phyloP scores from a whole-genome alignment of 2,113 vertebrate genomes.

The Myotis lucifugus region DNA sequence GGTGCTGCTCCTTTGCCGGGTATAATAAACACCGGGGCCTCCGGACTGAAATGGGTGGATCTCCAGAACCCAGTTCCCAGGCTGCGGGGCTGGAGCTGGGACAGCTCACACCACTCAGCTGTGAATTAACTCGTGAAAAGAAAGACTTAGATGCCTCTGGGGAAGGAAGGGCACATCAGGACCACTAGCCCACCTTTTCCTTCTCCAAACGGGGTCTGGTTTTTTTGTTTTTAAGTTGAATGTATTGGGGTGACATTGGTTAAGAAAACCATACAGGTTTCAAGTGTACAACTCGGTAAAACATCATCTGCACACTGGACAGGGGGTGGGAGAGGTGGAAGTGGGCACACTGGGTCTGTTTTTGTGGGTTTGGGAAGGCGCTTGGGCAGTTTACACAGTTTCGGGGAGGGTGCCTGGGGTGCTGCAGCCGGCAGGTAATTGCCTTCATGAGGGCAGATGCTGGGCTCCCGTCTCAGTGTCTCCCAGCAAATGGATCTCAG shows the following conservation, averaged over 20 bases:
- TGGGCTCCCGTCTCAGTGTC: neutral
- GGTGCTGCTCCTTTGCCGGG: neutral
- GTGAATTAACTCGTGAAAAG: slow-evolving; percentile 26
- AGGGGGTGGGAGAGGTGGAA: neutral
- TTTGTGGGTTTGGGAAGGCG: neutral
- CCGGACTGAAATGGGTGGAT: neutral
- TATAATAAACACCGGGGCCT: slow-evolving; percentile 14
- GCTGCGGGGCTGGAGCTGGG: neutral
- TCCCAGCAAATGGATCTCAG: neutral
- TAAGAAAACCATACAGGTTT: neutral
- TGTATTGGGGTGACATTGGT: neutral
- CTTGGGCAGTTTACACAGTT: neutral
- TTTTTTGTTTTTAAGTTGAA: neutral
- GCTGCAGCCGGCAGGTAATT: neutral
- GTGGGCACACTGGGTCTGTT: neutral
- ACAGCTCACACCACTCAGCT: neutral
- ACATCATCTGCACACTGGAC: neutral
- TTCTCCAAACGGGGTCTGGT: neutral
- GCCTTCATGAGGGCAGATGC: neutral
- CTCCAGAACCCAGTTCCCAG: slow-evolving; percentile 28
- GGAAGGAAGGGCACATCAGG: neutral
- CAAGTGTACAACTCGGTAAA: neutral
- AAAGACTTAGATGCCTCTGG: neutral
- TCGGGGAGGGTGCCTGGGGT: neutral
- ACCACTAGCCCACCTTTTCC: neutral